Evolutionary conservation across 35 echinoderm and acorn worm genomes (phyloP), one percentile per base, ranked within the genome.

Genomic region (Holothuria glaberrima): DNA sequence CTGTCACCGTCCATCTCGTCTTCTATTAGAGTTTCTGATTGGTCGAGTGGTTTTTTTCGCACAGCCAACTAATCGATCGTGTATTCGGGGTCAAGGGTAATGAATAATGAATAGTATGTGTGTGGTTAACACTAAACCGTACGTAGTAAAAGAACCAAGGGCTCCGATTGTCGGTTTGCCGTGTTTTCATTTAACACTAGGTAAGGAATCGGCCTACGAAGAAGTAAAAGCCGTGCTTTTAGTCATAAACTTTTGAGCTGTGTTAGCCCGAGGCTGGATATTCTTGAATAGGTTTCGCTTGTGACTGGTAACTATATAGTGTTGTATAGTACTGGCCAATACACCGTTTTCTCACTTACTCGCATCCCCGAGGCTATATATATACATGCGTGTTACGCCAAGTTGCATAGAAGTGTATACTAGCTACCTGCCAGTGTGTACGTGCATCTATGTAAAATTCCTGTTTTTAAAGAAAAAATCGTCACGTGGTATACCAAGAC

Each of bases 311-410:
- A 54, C 50, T 54, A n/a, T n/a, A n/a, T n/a, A 14, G 50, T 54
- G 50, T 54, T 54, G 50, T 54, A 5, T 0, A 17, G 50, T 54
- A 54, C 10, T 54, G 16, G 50, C 50, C 50, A 5, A 54, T 14
- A 54, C 50, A 54, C 50, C 0, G 50, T 14, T 54, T 54, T 54
- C 13, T 54, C 50, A 14, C 50, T 54, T 54, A 48, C 74, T 48
- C 74, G 50, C 50, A 78, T 48, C 74, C 74, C 74, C 41, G 74
- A 78, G 74, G 74, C 74, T 78, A 78, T 78, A 78, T 73, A 73
- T 78, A 78, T 78, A 78, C 74, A 78, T 78, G 41, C 38, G 33
- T 78, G 74, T 48, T 48, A 78, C 19, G 74, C 74, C 24, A 25
- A 25, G 16, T 28, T 48, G 9, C 19, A 24, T 78, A 78, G 19